Percentiles rank a stretch among this genome's conserved stretches.
Conservation (phyloP, 1,140 invertebrate species). For the Trinorchestia longiramus region DNA sequence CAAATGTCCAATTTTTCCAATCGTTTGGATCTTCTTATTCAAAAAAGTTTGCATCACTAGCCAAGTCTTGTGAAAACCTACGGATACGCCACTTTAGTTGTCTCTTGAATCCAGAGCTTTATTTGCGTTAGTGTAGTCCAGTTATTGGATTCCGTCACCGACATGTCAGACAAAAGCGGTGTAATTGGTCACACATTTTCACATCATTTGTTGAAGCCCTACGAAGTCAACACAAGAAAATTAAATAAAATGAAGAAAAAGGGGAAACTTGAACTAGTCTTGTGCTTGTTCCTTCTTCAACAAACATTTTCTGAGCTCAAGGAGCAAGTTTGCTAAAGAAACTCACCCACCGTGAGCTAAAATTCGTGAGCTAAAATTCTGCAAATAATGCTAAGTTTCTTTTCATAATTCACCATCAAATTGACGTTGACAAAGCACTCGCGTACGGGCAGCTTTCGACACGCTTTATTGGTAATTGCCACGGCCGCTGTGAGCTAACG, state of each 20-base stretch:
- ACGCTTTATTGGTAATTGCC: not conserved
- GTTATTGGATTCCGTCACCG: too few species aligned
- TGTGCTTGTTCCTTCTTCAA: not conserved
- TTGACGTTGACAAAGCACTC: not conserved
- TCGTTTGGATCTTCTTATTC: too few species aligned
- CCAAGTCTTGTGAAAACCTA: too few species aligned
- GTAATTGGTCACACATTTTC: too few species aligned
- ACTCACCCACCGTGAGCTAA: not conserved
- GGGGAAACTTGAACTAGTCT: not conserved
- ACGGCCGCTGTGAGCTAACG: not conserved
- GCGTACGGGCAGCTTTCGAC: not conserved
- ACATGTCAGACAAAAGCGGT: too few species aligned
- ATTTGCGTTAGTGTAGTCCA: too few species aligned
- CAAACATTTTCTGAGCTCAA: not conserved
- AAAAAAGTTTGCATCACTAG: too few species aligned
- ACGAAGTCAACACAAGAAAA: not conserved
- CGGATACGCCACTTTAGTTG: too few species aligned
- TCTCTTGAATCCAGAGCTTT: too few species aligned
- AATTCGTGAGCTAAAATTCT: not conserved
- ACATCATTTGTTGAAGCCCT: too few species aligned
- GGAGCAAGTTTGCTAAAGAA: not conserved
- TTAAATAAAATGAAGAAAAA: not conserved
- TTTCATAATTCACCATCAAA: not conserved
- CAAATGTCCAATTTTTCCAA: too few species aligned
- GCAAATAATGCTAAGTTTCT: not conserved